Percentiles rank a stretch among this genome's conserved stretches.
Evolutionary conservation across 1,140 invertebrate genomes (phyloP).

Genomic region (Tetraneura akinire): DNA sequence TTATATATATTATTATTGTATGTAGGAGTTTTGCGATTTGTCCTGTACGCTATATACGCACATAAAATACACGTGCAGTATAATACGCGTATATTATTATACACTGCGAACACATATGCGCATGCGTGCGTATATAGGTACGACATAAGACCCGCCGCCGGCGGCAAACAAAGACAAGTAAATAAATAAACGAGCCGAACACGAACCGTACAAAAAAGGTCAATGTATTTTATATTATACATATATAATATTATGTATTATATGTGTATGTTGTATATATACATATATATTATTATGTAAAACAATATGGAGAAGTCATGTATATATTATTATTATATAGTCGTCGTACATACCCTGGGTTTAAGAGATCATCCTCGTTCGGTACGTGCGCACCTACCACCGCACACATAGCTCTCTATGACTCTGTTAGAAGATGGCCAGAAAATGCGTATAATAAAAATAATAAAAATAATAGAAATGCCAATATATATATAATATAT

Average conservation of each 20-base stretch:
- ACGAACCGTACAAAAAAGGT: constrained; percentile 34
- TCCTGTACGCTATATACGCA: background rate
- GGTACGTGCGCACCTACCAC: background rate
- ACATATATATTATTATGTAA: constrained; percentile 3
- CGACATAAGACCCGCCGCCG: background rate
- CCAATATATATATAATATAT: no score
- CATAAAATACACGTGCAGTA: no score
- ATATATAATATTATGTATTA: no score
- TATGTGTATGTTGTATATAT: background rate
- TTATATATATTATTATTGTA: no score
- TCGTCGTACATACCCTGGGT: background rate
- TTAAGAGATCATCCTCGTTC: constrained; percentile 32
- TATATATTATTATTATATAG: no score
- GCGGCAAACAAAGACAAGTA: constrained; percentile 40
- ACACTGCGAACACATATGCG: no score
- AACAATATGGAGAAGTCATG: constrained; percentile 16
- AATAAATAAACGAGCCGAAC: constrained; percentile 47
- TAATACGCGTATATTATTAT: no score
- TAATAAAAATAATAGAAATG: no score
- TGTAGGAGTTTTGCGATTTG: constrained; percentile 27
- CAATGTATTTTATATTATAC: constrained; percentile 39
- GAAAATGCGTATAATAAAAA: no score
- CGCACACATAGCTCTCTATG: background rate
- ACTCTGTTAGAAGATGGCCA: no score
- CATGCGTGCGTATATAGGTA: background rate